Evolutionary conservation across 2,888 invertebrate species (phyloP).

Genomic region (Napeogenes sylphis): DNA sequence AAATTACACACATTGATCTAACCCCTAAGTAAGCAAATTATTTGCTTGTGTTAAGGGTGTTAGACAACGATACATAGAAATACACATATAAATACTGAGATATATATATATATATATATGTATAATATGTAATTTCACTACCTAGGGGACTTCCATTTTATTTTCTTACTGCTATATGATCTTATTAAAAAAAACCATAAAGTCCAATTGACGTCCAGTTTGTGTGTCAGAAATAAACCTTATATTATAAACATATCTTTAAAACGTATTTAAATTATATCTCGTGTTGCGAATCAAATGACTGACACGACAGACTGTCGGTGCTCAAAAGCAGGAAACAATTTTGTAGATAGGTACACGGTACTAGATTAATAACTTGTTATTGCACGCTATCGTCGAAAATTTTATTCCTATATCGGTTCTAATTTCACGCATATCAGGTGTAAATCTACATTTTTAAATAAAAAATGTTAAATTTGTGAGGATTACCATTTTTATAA

Average conservation of each 20-base stretch:
- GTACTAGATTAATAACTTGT: constrained; percentile 33
- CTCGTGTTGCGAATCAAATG: constrained; percentile 2
- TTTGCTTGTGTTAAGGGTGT: no score
- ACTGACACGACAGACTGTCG: constrained; percentile 10
- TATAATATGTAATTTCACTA: no score
- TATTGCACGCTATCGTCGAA: constrained; percentile 30
- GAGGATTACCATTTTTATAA: not conserved
- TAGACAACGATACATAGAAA: no score
- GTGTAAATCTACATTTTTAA: constrained; percentile 14
- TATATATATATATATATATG: no score
- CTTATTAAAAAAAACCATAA: no score
- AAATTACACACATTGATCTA: no score
- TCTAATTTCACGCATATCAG: constrained; percentile 30
- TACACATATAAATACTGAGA: no score
- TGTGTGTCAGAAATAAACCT: not conserved
- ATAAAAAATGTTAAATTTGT: not conserved
- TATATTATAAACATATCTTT: not conserved
- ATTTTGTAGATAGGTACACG: constrained; percentile 20
- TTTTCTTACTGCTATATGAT: no score
- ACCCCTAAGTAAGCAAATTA: no score
- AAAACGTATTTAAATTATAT: not conserved
- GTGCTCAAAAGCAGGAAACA: constrained; percentile 29
- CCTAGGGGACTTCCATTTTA: no score
- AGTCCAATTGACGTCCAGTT: not conserved
- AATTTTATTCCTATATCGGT: constrained; percentile 27